Evolutionary conservation across 2,888 invertebrate genomes (phyloP).

Genomic region (Andrena bicolor): DNA sequence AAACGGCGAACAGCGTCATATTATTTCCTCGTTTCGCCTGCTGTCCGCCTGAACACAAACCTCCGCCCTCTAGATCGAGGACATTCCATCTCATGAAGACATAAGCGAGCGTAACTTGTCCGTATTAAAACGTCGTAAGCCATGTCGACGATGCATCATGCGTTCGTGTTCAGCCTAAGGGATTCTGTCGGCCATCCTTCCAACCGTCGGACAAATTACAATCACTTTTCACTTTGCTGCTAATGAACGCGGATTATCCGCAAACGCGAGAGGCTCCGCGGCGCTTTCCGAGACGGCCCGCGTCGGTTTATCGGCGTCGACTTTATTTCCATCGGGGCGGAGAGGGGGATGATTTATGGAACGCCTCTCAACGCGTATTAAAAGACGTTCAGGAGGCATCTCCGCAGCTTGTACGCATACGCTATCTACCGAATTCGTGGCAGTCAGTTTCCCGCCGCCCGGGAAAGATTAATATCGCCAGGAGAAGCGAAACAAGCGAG

Average conservation of each 20-base stretch:
- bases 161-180: conserved; percentile 58
- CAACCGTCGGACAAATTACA: conserved; percentile 58
- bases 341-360: conserved; percentile 51
- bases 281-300: conserved; percentile 14
- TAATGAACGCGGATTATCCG: conserved; percentile 60
- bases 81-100: conserved; percentile 69
- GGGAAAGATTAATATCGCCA: conserved; percentile 40
- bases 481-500: conserved; percentile 4
- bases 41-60: conserved; percentile 15
- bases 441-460: conserved; percentile 24
- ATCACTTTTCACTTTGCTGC: conserved; percentile 65
- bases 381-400: conserved; percentile 31
- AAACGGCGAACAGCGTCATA: conserved; percentile 24
- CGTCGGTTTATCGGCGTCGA: conserved; percentile 45
- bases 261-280: background rate
- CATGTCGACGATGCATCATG: conserved; percentile 63
- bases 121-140: conserved; percentile 73
- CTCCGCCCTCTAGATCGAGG: conserved; percentile 37
- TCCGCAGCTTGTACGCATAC: background rate
- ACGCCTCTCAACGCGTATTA: conserved; percentile 37
- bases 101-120: conserved; percentile 66
- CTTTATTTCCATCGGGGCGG: conserved; percentile 32
- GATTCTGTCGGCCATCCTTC: conserved; percentile 57
- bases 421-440: conserved; percentile 45
- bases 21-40: conserved; percentile 38